phyloP scores from a whole-genome alignment of 2,888 invertebrate genomes.

The Drosophila tanythrix region DNA sequence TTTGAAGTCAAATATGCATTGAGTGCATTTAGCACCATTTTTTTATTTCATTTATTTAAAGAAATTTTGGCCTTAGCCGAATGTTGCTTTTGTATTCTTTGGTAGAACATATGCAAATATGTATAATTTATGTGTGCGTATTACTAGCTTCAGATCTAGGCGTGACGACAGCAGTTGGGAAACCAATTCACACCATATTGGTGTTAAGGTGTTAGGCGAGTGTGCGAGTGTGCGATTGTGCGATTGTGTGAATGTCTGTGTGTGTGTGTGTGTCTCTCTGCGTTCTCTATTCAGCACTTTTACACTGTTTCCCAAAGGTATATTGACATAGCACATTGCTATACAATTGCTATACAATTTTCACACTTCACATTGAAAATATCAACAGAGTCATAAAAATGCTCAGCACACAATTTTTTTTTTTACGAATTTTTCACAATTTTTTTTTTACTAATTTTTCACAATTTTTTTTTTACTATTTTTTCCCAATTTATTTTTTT shows the following conservation, averaged over 20 bases:
- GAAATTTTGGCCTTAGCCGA: conserved; percentile 48
- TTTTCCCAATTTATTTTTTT: no score
- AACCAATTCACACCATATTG: conserved; percentile 28
- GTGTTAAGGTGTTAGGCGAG: neutral
- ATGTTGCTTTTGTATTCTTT: neutral
- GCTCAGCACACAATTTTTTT: neutral
- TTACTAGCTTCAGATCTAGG: conserved; percentile 19
- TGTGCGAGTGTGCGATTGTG: conserved; percentile 5
- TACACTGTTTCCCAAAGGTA: neutral
- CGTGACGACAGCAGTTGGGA: conserved; percentile 29
- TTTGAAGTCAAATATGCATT: conserved; percentile 39
- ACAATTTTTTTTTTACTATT: no score
- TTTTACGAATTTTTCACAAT: neutral
- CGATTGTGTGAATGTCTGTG: neutral
- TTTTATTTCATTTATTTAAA: conserved; percentile 28
- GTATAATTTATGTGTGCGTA: conserved; percentile 27
- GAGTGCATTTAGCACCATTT: conserved; percentile 33
- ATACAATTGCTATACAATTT: neutral
- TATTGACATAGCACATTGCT: neutral
- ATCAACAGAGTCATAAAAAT: neutral
- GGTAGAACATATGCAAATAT: conserved; percentile 9
- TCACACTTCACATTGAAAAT: neutral
- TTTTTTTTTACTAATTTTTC: no score
- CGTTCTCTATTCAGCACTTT: neutral
- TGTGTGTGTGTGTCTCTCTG: neutral